Percentiles rank a stretch among this genome's conserved stretches.
Conservation (phyloP, 2,113 vertebrate genomes). For the Eolophus roseicapilla region DNA sequence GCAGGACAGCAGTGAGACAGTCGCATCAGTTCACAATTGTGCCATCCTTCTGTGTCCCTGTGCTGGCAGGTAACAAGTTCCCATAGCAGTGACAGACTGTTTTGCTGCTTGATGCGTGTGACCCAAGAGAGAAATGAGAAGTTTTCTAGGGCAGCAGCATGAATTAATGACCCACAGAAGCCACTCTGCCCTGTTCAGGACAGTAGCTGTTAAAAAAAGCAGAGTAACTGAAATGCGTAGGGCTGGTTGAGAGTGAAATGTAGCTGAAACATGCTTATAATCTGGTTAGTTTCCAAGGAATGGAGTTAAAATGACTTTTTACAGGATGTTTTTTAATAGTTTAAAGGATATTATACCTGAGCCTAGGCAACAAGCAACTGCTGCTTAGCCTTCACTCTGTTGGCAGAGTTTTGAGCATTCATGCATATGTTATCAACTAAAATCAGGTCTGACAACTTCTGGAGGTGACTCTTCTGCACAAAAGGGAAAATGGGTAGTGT, state of each 20-base stretch:
- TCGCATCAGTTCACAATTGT: background rate
- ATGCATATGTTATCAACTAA: background rate
- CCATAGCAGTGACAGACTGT: background rate
- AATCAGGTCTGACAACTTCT: constrained; percentile 12
- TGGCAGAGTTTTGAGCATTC: background rate
- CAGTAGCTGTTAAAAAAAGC: background rate
- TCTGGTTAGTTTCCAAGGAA: background rate
- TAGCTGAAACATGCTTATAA: background rate
- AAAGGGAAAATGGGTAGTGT: background rate
- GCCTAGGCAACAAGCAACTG: background rate
- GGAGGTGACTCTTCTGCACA: background rate
- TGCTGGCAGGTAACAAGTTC: background rate
- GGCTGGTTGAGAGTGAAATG: background rate
- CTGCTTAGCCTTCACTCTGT: background rate
- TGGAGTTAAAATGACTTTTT: background rate
- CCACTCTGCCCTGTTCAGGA: background rate
- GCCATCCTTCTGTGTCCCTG: background rate
- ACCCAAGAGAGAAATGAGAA: background rate
- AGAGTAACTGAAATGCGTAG: background rate
- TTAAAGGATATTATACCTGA: background rate
- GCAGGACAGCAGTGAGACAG: background rate
- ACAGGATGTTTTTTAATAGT: background rate
- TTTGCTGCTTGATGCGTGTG: background rate
- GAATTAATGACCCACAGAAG: background rate
- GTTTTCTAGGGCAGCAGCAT: background rate